These are phyloP conservation scores for Phyllostomus discolor DNA, from an alignment of 2,113 vertebrate genomes.

Conservation along the genomic window DNA sequence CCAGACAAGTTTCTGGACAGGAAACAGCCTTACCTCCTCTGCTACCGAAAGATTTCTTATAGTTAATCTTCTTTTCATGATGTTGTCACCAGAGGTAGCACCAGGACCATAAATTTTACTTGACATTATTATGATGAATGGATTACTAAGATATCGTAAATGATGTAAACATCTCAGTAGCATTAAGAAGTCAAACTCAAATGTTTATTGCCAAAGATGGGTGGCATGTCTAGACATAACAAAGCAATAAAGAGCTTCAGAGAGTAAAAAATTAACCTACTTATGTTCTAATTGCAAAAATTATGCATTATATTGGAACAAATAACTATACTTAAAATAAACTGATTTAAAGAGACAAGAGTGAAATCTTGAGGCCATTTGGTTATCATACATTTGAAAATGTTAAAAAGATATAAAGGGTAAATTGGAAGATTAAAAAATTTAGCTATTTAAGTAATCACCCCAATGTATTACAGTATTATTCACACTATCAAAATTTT, in stretches of 20 bases:
- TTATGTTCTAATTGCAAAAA: constrained; percentile 68
- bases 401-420: not conserved
- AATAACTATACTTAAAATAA: constrained; percentile 68
- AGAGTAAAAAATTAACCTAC: constrained; percentile 72
- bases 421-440: not conserved
- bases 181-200: constrained; percentile 58
- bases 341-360: constrained; percentile 39
- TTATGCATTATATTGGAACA: constrained; percentile 68
- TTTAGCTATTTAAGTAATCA: not conserved
- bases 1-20: constrained; percentile 1
- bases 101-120: constrained; percentile 40
- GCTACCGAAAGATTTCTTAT: constrained; percentile 17
- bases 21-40: constrained; percentile 8
- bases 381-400: constrained; percentile 44
- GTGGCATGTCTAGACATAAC: constrained; percentile 70
- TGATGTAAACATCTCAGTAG: constrained; percentile 53
- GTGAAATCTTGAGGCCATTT: constrained; percentile 54
- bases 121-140: constrained; percentile 63
- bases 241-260: constrained; percentile 57
- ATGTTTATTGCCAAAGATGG: constrained; percentile 66
- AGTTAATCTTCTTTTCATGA: constrained; percentile 52
- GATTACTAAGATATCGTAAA: constrained; percentile 53
- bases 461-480: not conserved
- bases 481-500: not conserved
- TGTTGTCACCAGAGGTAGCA: constrained; percentile 43